phyloP scores from a whole-genome alignment of 2,797 vertebrate species.

The Phrynocephalus vlangalii region DNA sequence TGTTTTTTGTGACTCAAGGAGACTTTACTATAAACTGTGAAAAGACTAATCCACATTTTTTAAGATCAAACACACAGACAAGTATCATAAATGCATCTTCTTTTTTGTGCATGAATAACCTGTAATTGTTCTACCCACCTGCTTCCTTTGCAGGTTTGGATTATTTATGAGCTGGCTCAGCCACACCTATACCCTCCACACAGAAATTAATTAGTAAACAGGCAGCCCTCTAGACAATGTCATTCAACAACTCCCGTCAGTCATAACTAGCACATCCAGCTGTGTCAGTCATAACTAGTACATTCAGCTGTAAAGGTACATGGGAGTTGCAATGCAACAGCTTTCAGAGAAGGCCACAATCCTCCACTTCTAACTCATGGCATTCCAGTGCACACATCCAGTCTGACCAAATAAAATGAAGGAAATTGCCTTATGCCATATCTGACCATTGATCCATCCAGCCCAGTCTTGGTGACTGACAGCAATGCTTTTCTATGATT shows the following conservation, averaged over 20 bases:
- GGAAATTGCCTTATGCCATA: too few relatives aligned
- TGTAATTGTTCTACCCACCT: not conserved
- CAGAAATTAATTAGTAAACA: not conserved
- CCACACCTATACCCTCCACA: not conserved
- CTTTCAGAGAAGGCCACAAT: not conserved
- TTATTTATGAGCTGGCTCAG: not conserved
- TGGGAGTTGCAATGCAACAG: not conserved
- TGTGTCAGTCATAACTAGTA: not conserved
- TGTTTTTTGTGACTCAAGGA: not conserved
- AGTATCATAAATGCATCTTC: not conserved
- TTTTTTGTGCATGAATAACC: not conserved
- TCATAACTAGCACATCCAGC: not conserved
- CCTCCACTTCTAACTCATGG: not conserved
- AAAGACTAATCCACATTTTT: not conserved
- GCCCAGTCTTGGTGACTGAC: too few relatives aligned
- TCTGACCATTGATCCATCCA: too few relatives aligned
- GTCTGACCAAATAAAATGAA: not conserved
- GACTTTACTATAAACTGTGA: not conserved
- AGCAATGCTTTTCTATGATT: too few relatives aligned
- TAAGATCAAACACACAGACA: not conserved
- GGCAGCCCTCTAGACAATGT: not conserved
- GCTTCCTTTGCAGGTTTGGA: not conserved
- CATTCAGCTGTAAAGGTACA: not conserved
- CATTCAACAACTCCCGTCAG: not conserved
- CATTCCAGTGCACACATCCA: not conserved